Percentiles rank a stretch among this genome's conserved stretches.
phyloP scores from a whole-genome alignment of 2,888 invertebrate species.

The Microctonus hyperodae region DNA sequence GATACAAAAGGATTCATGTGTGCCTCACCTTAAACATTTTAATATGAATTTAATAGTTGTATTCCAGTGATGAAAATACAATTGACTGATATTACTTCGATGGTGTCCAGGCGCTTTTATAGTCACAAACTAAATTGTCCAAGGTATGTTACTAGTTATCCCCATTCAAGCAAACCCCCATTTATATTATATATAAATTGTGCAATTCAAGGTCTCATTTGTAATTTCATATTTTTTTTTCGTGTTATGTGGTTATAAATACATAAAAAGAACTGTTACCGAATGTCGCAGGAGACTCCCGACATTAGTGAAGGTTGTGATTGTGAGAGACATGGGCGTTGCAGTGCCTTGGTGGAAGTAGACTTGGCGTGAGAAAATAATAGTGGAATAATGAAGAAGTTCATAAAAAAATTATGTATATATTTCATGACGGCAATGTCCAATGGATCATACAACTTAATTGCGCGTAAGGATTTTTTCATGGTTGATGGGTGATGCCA shows the following conservation, averaged over 20 bases:
- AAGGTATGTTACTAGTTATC: conserved; percentile 23
- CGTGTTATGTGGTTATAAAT: background rate
- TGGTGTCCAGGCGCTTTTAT: conserved; percentile 34
- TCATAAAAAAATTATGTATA: background rate
- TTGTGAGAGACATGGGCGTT: conserved; percentile 1
- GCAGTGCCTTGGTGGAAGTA: background rate
- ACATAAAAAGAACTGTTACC: conserved; percentile 30
- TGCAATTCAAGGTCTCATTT: conserved; percentile 55
- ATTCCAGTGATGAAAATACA: conserved; percentile 4
- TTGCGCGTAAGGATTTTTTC: conserved; percentile 24
- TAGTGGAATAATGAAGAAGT: background rate
- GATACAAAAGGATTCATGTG: background rate
- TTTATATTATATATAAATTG: conserved; percentile 38
- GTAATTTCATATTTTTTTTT: conserved; percentile 39
- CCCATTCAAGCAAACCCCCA: conserved; percentile 12
- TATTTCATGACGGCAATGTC: conserved; percentile 1
- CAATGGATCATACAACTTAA: conserved; percentile 10
- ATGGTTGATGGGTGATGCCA: conserved; percentile 33
- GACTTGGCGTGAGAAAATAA: conserved; percentile 9
- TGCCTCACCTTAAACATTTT: conserved; percentile 38
- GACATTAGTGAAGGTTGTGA: conserved; percentile 9
- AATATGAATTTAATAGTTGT: background rate
- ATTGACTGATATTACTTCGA: conserved; percentile 28
- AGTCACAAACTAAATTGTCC: conserved; percentile 28
- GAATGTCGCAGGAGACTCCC: conserved; percentile 29